Conservation (phyloP, 2,888 invertebrate genomes). For the Margaritifera margaritifera region DNA sequence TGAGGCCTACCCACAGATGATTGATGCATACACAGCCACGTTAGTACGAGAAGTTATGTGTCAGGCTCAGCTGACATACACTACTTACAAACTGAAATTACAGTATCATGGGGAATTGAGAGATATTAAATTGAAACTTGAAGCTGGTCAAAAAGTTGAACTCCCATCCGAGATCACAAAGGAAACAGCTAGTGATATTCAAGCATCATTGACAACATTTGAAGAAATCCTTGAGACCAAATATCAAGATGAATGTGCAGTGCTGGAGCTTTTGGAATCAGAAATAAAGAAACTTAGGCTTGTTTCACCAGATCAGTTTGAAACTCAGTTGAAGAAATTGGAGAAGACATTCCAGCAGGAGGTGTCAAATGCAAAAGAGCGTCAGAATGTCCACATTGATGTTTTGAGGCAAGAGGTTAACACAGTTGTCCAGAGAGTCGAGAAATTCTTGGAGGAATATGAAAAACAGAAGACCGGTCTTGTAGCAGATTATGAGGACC, state of each 20-base stretch:
- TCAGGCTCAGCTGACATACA: slow-evolving; percentile 77
- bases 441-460: slow-evolving; percentile 54
- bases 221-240: slow-evolving; percentile 63
- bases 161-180: slow-evolving; percentile 47
- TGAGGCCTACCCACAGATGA: slow-evolving; percentile 43
- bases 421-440: slow-evolving; percentile 48
- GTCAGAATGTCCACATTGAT: slow-evolving; percentile 61
- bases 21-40: slow-evolving; percentile 74
- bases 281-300: slow-evolving; percentile 52
- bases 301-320: slow-evolving; percentile 34
- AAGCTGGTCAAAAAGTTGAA: slow-evolving; percentile 47
- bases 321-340: slow-evolving; percentile 51
- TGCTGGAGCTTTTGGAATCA: slow-evolving; percentile 53
- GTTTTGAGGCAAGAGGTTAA: slow-evolving; percentile 57
- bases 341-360: slow-evolving; percentile 59
- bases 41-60: slow-evolving; percentile 84
- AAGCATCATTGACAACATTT: slow-evolving; percentile 53
- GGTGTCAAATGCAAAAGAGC: slow-evolving; percentile 51
- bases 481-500: slow-evolving; percentile 53
- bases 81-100: slow-evolving; percentile 58
- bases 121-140: slow-evolving; percentile 51
- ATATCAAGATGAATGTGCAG: slow-evolving; percentile 62
- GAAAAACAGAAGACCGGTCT: slow-evolving; percentile 53
- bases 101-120: slow-evolving; percentile 56
- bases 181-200: slow-evolving; percentile 56